Percentiles rank a stretch among this genome's conserved stretches.
Conservation (phyloP, 1,140 invertebrate species). For the Anastrepha obliqua region DNA sequence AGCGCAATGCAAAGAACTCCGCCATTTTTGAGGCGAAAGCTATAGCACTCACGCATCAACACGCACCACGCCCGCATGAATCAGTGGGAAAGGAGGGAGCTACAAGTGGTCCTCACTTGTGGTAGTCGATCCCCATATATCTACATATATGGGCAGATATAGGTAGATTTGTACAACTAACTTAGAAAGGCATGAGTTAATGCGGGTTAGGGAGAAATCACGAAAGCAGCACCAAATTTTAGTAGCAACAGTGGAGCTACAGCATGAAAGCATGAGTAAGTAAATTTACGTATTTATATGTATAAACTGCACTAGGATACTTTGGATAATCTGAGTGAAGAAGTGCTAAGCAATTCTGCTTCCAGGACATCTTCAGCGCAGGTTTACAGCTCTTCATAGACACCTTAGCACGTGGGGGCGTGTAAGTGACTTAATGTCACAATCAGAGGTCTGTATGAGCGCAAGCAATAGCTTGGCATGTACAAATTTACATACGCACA, state of each 20-base stretch:
- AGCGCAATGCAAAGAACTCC: background rate
- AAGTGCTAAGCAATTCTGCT: background rate
- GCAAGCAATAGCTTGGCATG: background rate
- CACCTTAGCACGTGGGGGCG: conserved; percentile 13
- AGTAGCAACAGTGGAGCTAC: background rate
- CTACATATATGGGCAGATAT: background rate
- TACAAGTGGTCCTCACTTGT: background rate
- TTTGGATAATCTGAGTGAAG: background rate
- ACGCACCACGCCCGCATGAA: background rate
- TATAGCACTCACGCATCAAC: conserved; percentile 16
- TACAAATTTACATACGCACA: background rate
- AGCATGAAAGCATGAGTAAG: background rate
- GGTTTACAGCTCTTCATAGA: conserved; percentile 9
- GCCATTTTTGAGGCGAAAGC: conserved; percentile 14
- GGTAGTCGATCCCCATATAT: background rate
- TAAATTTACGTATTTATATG: background rate
- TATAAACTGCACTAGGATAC: background rate
- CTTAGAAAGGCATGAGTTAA: background rate
- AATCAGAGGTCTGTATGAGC: conserved; percentile 31
- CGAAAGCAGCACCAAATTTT: background rate
- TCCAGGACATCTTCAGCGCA: background rate
- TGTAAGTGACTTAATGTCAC: conserved; percentile 39
- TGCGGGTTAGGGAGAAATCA: background rate
- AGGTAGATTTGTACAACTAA: background rate
- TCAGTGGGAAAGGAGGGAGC: background rate